Evolutionary conservation across 2,888 invertebrate genomes (phyloP), one percentile per base, ranked within the genome.

Genomic region (Dicranocentrus wangi): DNA sequence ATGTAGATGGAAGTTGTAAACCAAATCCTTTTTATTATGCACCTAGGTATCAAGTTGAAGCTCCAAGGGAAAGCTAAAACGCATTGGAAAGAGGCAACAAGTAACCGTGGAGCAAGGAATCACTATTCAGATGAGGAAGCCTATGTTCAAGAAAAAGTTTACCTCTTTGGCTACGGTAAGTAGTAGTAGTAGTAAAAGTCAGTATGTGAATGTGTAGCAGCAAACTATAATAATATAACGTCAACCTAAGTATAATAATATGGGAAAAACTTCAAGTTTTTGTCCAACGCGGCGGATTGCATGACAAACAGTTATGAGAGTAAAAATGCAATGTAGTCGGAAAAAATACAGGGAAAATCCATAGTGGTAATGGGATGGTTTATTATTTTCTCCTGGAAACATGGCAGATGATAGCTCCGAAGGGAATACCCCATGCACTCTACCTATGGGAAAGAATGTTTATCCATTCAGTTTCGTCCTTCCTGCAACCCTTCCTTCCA

Each of bases 71-170:
- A 82, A 70, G 83, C 84, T 1, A 85, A 84, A 75, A 82, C 84
- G 13, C 82, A 83, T 73, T 85, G 85, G 85, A 82, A 84, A 42
- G 81, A 84, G 71, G 61, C 76, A 27, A 77, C 75, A 75, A 75
- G 75, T 75, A 75, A 75, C 58, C 60, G 60, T 25, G 82, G 60
- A 60, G 60, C 60, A 32, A 78, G 73, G 51, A 82, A 72, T 53
- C 80, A 82, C 15, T 82, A 79, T 23, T 51, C 75, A 10, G 82
- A 85, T 32, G 82, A 83, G 47, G 84, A 85, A 71, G 61, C 77
- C 19, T 85, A 85, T 39, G 72, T 85, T 43, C 81, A 83, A 27
- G 82, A 85, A 60, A 85, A 83, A 78, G 76, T 85, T 32, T 83
- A 85, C 69, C 65, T 85, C 10, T 75, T 73, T 42, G 84, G 84